Base-by-base conservation (phyloP, 2,113 vertebrate genomes). In the Microcebus murinus region DNA sequence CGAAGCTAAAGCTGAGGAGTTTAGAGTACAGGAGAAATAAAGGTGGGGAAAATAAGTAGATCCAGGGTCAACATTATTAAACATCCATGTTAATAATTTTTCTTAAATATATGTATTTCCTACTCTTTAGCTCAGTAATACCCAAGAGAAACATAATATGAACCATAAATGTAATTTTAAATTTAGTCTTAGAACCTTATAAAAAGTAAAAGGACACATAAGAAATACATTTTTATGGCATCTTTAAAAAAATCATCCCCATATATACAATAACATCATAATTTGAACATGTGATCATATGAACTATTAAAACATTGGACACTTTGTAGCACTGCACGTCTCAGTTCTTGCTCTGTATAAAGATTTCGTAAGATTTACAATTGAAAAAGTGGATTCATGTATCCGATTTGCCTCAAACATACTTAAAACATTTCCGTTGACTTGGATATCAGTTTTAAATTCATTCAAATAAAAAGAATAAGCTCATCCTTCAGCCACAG, bases 401-500 rank as follows among this genome's bases (percentile, higher is more conserved):
- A 73, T 36, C 18, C 1, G 61, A 15, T 34, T 67, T 74, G 0
- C 25, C 52, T 14, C 9, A 67, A 50, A 59, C 8, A 45, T 42
- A 39, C 9, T 57, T 31, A 23, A 31, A 23, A 12, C 3, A n/a
- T 59, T 74, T 23, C 12, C 29, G 45, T 5, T 73, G 7, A 74
- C 29, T 3, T 39, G 17, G 36, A 4, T 29, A 11, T 50, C 45
- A 50, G 18, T n/a, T 80, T 21, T 52, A 36, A 93, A 42, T 29
- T 5, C 76, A 61, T 83, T 55, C 36, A 67, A 84, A 23, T 6
- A 57, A 34, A 2, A 29, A 74, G 7, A 48, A 55, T 3, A 18
- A 21, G 20, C 20, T 9, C 12, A 0, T 39, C 18, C 0, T 25
- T 70, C 11, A 1, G 13, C 29, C 31, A 55, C 48, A 8, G 0